These are phyloP conservation scores for Elgaria multicarinata DNA, from an alignment of 2,113 vertebrate species.

Conservation along the genomic window DNA sequence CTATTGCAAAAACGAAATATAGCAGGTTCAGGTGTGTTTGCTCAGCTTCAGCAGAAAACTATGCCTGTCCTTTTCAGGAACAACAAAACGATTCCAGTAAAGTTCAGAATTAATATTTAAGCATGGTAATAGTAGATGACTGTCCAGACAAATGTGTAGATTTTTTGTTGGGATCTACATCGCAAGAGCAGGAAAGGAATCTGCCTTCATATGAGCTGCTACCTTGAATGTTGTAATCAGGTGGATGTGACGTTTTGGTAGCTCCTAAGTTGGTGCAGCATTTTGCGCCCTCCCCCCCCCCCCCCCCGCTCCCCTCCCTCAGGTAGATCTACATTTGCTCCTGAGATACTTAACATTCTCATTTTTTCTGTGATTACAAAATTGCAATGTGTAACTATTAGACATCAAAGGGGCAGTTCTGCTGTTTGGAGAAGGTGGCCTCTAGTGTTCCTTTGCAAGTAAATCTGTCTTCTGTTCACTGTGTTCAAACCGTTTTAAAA, in stretches of 20 bases:
- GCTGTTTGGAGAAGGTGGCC: conserved; percentile 6
- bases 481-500: background rate
- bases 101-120: background rate
- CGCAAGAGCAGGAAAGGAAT: background rate
- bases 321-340: background rate
- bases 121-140: background rate
- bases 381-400: conserved; percentile 21
- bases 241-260: background rate
- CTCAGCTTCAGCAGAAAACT: background rate
- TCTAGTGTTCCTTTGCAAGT: conserved; percentile 47
- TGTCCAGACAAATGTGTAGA: background rate
- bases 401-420: conserved; percentile 32
- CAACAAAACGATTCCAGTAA: background rate
- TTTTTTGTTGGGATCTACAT: background rate
- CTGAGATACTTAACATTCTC: conserved; percentile 22
- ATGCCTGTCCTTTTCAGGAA: background rate
- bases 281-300: background rate
- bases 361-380: conserved; percentile 39
- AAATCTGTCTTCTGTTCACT: conserved; percentile 42
- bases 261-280: background rate
- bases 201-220: background rate
- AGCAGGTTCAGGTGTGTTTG: background rate
- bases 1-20: background rate
- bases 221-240: conserved; percentile 26
- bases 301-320: background rate